These are phyloP conservation scores for Dasyprocta punctata DNA, from an alignment of 2,113 vertebrate species.

Conservation along the genomic window DNA sequence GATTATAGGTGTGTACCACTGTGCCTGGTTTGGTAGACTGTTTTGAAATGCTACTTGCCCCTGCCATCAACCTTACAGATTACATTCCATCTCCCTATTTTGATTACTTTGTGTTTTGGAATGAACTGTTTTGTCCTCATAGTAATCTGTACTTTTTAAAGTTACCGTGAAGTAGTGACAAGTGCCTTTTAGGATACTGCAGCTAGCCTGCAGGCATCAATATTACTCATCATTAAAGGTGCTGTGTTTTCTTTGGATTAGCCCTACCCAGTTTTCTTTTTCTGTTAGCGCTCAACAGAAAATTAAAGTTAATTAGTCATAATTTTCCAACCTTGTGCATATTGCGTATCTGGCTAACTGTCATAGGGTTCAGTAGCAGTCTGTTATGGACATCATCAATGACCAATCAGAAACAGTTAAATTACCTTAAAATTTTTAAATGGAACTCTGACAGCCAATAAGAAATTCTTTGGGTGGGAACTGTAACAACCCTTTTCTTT, in stretches of 20 bases:
- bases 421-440: conserved; percentile 75
- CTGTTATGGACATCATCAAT: conserved; percentile 63
- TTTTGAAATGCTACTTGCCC: background rate
- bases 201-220: background rate
- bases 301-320: conserved; percentile 48
- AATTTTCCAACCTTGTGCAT: conserved; percentile 60
- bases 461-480: conserved; percentile 68
- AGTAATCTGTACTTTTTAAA: conserved; percentile 51
- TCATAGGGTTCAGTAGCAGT: conserved; percentile 34
- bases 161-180: background rate
- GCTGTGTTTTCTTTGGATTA: conserved; percentile 35
- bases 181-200: conserved; percentile 30
- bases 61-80: conserved; percentile 28
- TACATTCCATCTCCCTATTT: conserved; percentile 19
- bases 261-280: conserved; percentile 7
- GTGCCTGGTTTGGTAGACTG: background rate
- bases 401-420: conserved; percentile 71
- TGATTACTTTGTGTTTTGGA: conserved; percentile 51
- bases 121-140: conserved; percentile 42
- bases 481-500: background rate
- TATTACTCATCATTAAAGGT: conserved; percentile 1
- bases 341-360: conserved; percentile 61
- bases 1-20: background rate
- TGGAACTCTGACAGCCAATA: conserved; percentile 75
- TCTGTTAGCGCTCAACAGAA: conserved; percentile 46